Percentiles rank a stretch among this genome's conserved stretches.
These are phyloP conservation scores for Epinephelus lanceolatus DNA, from an alignment of 2,113 vertebrate genomes.

Conservation along the genomic window DNA sequence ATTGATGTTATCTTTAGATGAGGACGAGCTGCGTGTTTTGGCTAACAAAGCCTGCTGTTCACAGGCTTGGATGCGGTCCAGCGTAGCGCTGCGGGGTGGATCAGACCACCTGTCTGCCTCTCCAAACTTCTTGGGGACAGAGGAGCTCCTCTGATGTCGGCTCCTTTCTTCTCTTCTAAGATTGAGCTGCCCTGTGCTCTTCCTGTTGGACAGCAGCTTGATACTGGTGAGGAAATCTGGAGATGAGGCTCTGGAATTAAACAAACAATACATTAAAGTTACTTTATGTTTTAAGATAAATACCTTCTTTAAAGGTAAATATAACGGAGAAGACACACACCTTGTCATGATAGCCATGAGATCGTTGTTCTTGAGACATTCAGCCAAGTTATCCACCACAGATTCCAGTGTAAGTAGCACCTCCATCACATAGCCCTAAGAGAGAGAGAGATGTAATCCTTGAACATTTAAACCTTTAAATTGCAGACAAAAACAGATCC, in stretches of 20 bases:
- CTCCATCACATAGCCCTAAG: conserved; percentile 96
- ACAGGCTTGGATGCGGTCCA: conserved; percentile 93
- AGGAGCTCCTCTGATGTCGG: conserved; percentile 95
- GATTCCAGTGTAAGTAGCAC: conserved; percentile 95
- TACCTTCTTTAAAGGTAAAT: neutral
- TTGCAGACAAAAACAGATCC: neutral
- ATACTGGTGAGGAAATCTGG: conserved; percentile 89
- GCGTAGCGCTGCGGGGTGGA: conserved; percentile 93
- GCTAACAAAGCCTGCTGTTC: conserved; percentile 88
- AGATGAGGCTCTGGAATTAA: conserved; percentile 87
- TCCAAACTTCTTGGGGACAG: conserved; percentile 95
- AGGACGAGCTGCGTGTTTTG: conserved; percentile 85
- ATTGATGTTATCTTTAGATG: conserved; percentile 85
- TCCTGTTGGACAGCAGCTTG: conserved; percentile 90
- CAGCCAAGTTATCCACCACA: conserved; percentile 95
- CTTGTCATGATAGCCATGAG: conserved; percentile 90
- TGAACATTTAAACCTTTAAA: neutral
- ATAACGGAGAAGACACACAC: conserved; percentile 72
- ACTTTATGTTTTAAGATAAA: neutral
- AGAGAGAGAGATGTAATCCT: neutral
- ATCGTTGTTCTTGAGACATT: conserved; percentile 94
- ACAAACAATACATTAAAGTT: neutral
- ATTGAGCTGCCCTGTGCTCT: conserved; percentile 93
- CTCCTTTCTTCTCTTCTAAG: conserved; percentile 87
- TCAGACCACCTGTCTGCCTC: conserved; percentile 91